These are phyloP conservation scores for Drosophila suboccidentalis DNA, from an alignment of 2,888 invertebrate species.

Conservation along the genomic window DNA sequence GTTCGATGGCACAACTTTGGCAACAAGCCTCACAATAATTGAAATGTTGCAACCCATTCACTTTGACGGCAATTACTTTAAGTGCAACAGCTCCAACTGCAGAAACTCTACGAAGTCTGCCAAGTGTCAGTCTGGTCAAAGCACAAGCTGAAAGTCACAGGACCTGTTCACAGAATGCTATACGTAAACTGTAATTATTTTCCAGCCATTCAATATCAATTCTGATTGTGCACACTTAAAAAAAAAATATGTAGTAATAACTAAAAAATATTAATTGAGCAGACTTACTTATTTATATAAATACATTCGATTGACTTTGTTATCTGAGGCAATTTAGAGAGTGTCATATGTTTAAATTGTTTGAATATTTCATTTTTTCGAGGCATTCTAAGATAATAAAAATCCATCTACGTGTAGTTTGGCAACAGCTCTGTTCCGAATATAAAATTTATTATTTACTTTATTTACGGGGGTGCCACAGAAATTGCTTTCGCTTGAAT, in stretches of 20 bases:
- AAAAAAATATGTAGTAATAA: background rate
- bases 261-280: background rate
- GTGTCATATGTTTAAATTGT: background rate
- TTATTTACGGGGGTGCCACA: no score
- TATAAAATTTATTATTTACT: no score
- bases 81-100: slow-evolving; percentile 10
- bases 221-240: background rate
- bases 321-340: no score
- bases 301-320: background rate
- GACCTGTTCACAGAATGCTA: no score
- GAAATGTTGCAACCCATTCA: slow-evolving; percentile 31
- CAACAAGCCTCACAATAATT: slow-evolving; percentile 16
- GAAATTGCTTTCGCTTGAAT: no score
- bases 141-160: background rate
- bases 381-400: no score
- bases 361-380: background rate
- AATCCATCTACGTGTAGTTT: no score
- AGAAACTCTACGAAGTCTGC: background rate
- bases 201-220: background rate
- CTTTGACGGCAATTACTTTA: slow-evolving; percentile 49
- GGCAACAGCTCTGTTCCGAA: no score
- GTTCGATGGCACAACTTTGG: slow-evolving; percentile 1
- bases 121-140: slow-evolving; percentile 3
- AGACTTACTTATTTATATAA: no score
- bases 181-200: background rate